phyloP scores from a whole-genome alignment of 2,888 invertebrate species.

The Acanthosepion pharaonis region DNA sequence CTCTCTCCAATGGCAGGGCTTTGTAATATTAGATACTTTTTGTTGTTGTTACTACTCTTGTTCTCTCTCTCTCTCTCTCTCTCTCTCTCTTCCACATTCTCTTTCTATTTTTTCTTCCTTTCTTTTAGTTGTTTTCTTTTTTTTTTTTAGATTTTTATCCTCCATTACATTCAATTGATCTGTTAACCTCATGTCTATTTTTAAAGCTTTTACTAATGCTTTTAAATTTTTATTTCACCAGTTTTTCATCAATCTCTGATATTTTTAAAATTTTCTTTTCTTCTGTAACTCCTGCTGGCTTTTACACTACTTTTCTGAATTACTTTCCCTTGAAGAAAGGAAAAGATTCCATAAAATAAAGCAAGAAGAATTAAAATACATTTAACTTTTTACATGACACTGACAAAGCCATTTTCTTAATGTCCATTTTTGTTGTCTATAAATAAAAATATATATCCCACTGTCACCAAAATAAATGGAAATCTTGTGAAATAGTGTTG shows the following conservation, averaged over 20 bases:
- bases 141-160: background rate
- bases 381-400: background rate
- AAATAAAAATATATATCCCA: background rate
- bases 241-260: background rate
- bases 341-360: background rate
- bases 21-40: too few species aligned
- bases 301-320: background rate
- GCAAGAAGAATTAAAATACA: background rate
- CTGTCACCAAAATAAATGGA: background rate
- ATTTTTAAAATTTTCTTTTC: background rate
- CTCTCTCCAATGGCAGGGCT: too few species aligned
- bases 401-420: background rate
- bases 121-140: background rate
- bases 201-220: conserved; percentile 6
- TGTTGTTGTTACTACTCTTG: background rate
- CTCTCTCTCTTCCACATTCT: background rate
- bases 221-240: background rate
- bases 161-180: background rate
- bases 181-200: background rate
- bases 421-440: background rate
- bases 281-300: background rate
- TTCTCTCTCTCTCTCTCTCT: background rate
- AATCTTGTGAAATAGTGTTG: too few species aligned
- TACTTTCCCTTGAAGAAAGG: background rate
- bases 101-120: background rate